Conservation (phyloP, 1,140 invertebrate genomes). For the Dinoponera quadriceps region DNA sequence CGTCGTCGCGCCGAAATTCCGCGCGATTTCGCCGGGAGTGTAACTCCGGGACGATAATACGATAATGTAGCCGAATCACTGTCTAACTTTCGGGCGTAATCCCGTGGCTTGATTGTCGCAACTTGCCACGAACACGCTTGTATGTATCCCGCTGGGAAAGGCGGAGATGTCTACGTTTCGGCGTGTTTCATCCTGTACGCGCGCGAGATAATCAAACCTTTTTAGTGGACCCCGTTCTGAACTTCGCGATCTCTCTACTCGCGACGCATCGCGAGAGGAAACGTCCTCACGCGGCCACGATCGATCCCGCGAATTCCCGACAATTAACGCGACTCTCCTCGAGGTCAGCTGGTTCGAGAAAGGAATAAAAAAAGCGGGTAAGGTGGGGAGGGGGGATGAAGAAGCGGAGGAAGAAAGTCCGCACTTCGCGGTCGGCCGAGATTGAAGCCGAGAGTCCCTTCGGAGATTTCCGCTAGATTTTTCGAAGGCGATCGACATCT, state of each 20-base stretch:
- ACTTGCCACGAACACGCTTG: too few relatives aligned
- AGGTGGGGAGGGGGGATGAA: too few relatives aligned
- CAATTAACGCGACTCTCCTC: constrained; percentile 41
- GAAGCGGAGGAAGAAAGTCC: background rate
- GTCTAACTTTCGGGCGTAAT: too few relatives aligned
- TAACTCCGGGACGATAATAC: too few relatives aligned
- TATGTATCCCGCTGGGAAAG: background rate
- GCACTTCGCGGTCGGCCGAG: constrained; percentile 60
- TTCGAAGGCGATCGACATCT: constrained; percentile 51
- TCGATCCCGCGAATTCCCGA: constrained; percentile 16
- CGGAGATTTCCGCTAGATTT: constrained; percentile 35
- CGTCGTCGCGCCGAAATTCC: too few relatives aligned
- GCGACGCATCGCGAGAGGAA: background rate
- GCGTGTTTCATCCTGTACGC: background rate
- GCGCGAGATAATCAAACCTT: constrained; percentile 1
- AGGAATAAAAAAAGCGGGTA: background rate
- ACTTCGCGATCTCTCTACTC: background rate
- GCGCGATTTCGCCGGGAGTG: too few relatives aligned
- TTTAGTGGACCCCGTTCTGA: background rate
- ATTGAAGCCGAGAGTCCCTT: constrained; percentile 24
- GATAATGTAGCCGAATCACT: too few relatives aligned
- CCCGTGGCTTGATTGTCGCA: too few relatives aligned
- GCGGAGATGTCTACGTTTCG: background rate
- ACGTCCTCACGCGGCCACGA: constrained; percentile 40
- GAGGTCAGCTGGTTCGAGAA: constrained; percentile 50